phyloP scores from a whole-genome alignment of 2,797 vertebrate genomes.

The Pipistrellus nathusii region DNA sequence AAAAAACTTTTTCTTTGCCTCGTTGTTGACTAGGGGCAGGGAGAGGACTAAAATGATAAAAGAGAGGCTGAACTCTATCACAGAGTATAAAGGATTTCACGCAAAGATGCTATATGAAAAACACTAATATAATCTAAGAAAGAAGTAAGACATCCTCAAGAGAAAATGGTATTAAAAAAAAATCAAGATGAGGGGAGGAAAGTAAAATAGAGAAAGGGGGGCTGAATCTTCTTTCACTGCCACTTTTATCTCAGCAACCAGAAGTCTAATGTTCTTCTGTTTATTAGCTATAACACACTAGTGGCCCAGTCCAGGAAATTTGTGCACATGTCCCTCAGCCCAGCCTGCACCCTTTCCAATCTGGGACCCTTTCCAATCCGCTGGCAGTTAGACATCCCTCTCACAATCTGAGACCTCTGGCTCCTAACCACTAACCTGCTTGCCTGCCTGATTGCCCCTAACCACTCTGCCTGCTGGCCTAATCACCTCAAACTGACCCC shows the following conservation, averaged over 20 bases:
- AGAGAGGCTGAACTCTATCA: not conserved
- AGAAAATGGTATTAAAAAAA: not conserved
- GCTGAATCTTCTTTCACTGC: not conserved
- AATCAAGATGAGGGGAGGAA: not conserved
- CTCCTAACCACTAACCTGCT: too few species aligned
- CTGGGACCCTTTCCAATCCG: too few species aligned
- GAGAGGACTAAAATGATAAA: not conserved
- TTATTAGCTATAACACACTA: not conserved
- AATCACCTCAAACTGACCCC: too few species aligned
- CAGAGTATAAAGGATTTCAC: fast-evolving
- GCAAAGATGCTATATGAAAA: conserved; percentile 55
- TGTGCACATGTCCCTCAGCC: too few species aligned
- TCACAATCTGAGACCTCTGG: too few species aligned
- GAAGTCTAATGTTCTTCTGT: conserved; percentile 40
- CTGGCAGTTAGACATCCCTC: too few species aligned
- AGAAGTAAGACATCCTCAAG: conserved; percentile 4
- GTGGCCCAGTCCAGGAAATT: too few species aligned
- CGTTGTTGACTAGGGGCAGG: not conserved
- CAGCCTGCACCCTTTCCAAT: too few species aligned
- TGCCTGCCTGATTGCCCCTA: too few species aligned
- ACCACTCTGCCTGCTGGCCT: too few species aligned
- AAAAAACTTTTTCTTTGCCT: too few species aligned
- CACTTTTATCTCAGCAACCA: not conserved
- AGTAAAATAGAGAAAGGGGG: conserved; percentile 31
- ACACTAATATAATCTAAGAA: conserved; percentile 51